phyloP scores from a whole-genome alignment of 1,140 invertebrate species.

The Bombus soroeensis region DNA sequence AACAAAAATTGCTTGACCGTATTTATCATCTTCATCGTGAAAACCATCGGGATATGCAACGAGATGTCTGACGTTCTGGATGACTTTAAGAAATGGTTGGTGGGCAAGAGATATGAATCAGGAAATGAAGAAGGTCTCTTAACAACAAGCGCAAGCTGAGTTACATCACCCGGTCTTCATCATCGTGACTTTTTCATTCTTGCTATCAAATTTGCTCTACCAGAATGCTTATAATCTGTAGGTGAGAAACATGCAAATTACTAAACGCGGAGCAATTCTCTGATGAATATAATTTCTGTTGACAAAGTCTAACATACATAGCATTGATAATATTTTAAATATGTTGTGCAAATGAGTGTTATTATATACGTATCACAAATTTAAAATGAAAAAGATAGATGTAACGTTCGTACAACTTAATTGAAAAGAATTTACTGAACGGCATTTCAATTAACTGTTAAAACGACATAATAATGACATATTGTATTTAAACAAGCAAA shows the following conservation, averaged over 20 bases:
- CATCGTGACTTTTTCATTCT: neutral
- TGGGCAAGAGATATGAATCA: constrained; percentile 8
- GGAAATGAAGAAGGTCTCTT: constrained; percentile 17
- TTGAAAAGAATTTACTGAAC: too few relatives aligned
- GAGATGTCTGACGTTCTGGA: neutral
- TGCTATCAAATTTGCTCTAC: neutral
- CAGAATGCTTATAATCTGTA: neutral
- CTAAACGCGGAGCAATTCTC: neutral
- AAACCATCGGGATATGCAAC: constrained; percentile 5
- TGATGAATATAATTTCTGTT: neutral
- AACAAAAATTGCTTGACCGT: neutral
- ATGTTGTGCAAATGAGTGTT: neutral
- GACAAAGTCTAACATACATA: too few relatives aligned
- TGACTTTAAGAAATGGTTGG: constrained; percentile 5
- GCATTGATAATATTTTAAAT: too few relatives aligned
- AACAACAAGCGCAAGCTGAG: neutral
- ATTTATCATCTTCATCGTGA: neutral
- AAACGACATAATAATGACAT: too few relatives aligned
- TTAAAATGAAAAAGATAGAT: too few relatives aligned
- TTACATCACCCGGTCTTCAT: neutral
- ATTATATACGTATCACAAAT: too few relatives aligned
- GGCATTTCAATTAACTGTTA: too few relatives aligned
- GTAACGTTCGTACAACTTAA: too few relatives aligned
- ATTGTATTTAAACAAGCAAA: too few relatives aligned
- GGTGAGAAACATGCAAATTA: neutral